Percentiles rank a stretch among this genome's conserved stretches.
Evolutionary conservation across 2,113 vertebrate species (phyloP).

Genomic region (Casuarius casuarius): DNA sequence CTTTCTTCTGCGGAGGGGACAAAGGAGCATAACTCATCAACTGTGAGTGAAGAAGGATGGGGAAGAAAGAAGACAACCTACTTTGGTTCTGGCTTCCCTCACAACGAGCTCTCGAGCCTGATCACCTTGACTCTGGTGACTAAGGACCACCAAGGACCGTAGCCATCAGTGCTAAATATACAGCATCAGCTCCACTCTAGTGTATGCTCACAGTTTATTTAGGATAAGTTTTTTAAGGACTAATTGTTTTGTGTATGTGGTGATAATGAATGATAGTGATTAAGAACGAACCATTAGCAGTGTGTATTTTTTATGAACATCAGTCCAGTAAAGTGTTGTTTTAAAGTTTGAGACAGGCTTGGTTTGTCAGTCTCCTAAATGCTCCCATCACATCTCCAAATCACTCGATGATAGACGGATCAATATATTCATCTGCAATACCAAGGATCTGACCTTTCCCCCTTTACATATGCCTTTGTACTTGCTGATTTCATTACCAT

Average conservation of each 20-base stretch:
- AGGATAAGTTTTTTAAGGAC: not conserved
- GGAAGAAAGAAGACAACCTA: not conserved
- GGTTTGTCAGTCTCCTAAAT: not conserved
- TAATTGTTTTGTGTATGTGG: not conserved
- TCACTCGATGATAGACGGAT: not conserved
- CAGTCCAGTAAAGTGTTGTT: not conserved
- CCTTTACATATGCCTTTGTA: not conserved
- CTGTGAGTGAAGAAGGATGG: not conserved
- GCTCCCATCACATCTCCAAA: not conserved
- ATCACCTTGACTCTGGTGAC: not conserved
- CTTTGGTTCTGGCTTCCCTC: not conserved
- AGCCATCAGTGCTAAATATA: accelerated
- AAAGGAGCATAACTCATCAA: not conserved
- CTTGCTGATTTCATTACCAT: not conserved
- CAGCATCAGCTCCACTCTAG: accelerated
- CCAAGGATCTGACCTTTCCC: not conserved
- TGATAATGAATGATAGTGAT: not conserved
- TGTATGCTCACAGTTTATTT: not conserved
- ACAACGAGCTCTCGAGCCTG: not conserved
- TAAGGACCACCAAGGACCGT: not conserved
- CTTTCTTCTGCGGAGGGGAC: not conserved
- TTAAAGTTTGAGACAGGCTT: not conserved
- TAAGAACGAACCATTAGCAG: not conserved
- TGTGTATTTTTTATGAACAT: not conserved
- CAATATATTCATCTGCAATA: not conserved